Evolutionary conservation across 2,888 invertebrate genomes (phyloP), one percentile per base, ranked within the genome.

Genomic region (Hermaeophaga mercurialis): DNA sequence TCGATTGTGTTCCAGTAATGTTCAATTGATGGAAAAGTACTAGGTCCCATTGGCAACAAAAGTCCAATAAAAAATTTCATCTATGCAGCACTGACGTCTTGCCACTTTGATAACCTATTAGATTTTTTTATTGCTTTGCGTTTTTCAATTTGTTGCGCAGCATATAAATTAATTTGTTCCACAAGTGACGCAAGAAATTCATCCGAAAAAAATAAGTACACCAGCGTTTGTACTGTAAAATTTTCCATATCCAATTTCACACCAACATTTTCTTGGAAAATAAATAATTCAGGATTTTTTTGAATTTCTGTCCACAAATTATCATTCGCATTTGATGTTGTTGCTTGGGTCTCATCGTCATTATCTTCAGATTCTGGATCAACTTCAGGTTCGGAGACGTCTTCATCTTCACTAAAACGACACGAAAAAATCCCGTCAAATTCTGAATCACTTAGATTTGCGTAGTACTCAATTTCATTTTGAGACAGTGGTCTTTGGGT

Each of bases 131-230:
- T 24, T 24, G 36, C 22, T 36, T 11, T 36, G 47, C 19, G 22
- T 47, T 47, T 47, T 36, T 1, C 47, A 47, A 47, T 47, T 47
- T 36, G 36, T 34, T 34, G 36, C 46, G 19, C 46, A 33, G 31
- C 46, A 15, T 31, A 46, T 46, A 46, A 46, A 46, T 46, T 18
- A 46, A 24, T 47, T 47, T 47, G 34, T 47, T 47, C 34, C 12
- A 47, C 22, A 7, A 47, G 47, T 47, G 9, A 28, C 9, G 28
- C 28, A 28, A 28, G 28, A 28, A 28, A 28, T 8, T 28, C 6
- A 6, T 9, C 2, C 9, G 28, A 28, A 28, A 28, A 28, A 28
- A 28, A 28, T 28, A 28, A 28, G 28, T 28, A 5, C n/a, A n/a
- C n/a, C n/a, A n/a, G n/a, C n/a, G n/a, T n/a, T n/a, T n/a, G n/a